A percentile compares a stretch with the other conserved stretches of the same genome.
Evolutionary conservation across 1,140 invertebrate genomes (phyloP).

Genomic region (Saxidomus purpurata): DNA sequence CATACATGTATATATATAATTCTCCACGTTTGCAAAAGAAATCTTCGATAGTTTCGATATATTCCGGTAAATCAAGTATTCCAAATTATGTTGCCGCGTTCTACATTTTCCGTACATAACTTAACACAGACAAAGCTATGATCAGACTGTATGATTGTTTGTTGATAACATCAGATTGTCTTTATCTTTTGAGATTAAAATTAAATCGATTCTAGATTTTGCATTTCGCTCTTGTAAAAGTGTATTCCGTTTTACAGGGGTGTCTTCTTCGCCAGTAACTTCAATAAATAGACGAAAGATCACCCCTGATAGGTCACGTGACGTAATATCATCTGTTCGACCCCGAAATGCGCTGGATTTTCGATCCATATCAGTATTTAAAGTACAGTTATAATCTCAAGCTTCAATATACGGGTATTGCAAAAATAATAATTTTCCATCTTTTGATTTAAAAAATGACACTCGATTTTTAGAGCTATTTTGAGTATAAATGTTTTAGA

Average conservation of each 20-base stretch:
- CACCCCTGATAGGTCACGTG: not conserved
- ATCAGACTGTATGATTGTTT: not conserved
- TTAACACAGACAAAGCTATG: not conserved
- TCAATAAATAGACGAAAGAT: not conserved
- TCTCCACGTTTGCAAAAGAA: not conserved
- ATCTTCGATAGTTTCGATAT: not conserved
- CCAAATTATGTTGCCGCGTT: not conserved
- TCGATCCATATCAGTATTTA: not conserved
- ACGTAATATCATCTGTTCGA: not conserved
- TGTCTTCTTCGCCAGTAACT: not conserved
- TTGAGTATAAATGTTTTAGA: not conserved
- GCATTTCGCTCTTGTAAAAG: not conserved
- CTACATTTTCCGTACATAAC: not conserved
- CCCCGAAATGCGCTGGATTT: not conserved
- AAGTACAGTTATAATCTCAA: not conserved
- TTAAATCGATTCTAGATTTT: not conserved
- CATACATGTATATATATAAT: not conserved
- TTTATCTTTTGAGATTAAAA: not conserved
- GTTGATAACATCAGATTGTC: not conserved
- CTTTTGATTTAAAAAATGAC: not conserved
- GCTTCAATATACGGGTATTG: not conserved
- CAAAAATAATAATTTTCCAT: not conserved
- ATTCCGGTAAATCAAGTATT: not conserved
- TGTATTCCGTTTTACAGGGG: not conserved
- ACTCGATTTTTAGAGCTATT: not conserved